These are phyloP conservation scores for Casuarius casuarius DNA, from an alignment of 2,113 vertebrate species.

Conservation along the genomic window DNA sequence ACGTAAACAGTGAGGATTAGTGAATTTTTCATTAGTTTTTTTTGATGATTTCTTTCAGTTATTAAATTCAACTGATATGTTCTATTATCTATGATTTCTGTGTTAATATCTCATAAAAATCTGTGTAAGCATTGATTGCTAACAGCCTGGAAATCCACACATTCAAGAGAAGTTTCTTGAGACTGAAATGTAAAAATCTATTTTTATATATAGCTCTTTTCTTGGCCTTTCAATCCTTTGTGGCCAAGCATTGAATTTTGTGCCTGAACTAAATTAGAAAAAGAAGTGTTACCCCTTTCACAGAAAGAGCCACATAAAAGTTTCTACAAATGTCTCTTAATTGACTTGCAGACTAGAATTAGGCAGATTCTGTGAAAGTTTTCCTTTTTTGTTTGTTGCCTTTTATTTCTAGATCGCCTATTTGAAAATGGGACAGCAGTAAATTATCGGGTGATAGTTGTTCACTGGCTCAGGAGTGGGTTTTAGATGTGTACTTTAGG, in stretches of 20 bases:
- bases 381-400: not conserved
- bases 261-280: not conserved
- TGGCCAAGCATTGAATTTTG: not conserved
- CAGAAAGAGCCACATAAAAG: not conserved
- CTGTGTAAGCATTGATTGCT: not conserved
- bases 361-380: not conserved
- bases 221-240: not conserved
- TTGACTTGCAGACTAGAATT: not conserved
- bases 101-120: not conserved
- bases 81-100: not conserved
- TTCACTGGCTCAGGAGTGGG: not conserved
- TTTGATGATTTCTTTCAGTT: not conserved
- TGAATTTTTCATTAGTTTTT: not conserved
- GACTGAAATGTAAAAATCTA: not conserved
- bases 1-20: not conserved
- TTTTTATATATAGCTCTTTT: not conserved
- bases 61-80: not conserved
- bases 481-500: not conserved
- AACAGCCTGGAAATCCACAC: not conserved
- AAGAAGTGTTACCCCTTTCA: not conserved
- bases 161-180: not conserved
- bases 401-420: not conserved
- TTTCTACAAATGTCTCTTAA: not conserved
- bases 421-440: not conserved
- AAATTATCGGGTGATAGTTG: not conserved